phyloP scores from a whole-genome alignment of 2,888 invertebrate genomes.

The Eristalis pertinax region DNA sequence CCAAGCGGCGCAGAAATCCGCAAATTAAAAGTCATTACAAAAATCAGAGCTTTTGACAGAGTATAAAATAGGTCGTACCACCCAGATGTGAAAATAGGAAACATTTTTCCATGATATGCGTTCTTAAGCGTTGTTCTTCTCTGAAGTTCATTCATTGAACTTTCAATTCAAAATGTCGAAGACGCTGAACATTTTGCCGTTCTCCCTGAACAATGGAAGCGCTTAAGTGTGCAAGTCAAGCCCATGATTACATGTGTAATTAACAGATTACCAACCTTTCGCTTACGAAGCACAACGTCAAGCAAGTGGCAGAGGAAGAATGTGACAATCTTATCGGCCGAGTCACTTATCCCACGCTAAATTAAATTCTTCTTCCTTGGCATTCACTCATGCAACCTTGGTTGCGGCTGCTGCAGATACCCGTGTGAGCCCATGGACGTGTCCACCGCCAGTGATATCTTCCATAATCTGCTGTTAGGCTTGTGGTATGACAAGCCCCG shows the following conservation, averaged over 20 bases:
- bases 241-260: constrained; percentile 32
- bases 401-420: neutral
- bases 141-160: neutral
- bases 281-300: constrained; percentile 21
- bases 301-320: constrained; percentile 45
- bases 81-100: too few species aligned
- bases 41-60: too few species aligned
- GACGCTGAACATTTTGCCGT: neutral
- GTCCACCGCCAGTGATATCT: constrained; percentile 66
- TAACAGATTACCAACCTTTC: constrained; percentile 16
- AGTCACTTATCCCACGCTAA: constrained; percentile 64
- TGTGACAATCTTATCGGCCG: constrained; percentile 52
- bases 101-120: too few species aligned
- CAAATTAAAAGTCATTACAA: too few species aligned
- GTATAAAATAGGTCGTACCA: too few species aligned
- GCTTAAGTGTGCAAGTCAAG: neutral
- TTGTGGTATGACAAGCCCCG: constrained; percentile 69
- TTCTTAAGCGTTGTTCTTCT: neutral
- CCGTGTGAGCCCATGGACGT: constrained; percentile 38
- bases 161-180: neutral
- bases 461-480: constrained; percentile 68
- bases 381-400: constrained; percentile 32
- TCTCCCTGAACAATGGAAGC: neutral
- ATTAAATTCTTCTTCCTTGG: constrained; percentile 45
- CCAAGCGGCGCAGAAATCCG: too few species aligned